Conservation (phyloP, 1,140 invertebrate genomes). For the Mya arenaria region DNA sequence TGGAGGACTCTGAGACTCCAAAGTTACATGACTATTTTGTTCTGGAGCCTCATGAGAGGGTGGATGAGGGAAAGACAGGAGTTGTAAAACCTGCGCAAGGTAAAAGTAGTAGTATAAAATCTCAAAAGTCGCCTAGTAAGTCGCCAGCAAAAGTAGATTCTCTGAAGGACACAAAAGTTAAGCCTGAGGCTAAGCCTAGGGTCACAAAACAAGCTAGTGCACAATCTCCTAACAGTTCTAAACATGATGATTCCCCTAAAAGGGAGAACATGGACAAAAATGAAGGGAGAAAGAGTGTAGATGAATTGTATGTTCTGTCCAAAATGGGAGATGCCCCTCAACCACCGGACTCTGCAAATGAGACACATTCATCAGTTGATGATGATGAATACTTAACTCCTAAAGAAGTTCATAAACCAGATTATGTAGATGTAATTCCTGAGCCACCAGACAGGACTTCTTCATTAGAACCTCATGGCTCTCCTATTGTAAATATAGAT, state of each 20-base stretch:
- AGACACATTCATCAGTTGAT: neutral
- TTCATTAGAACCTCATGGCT: constrained; percentile 18
- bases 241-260: neutral
- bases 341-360: constrained; percentile 26
- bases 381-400: constrained; percentile 44
- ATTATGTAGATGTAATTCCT: constrained; percentile 44
- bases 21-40: constrained; percentile 53
- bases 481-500: neutral
- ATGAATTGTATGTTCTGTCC: constrained; percentile 37
- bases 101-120: constrained; percentile 25
- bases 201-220: constrained; percentile 12
- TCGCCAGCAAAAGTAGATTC: neutral
- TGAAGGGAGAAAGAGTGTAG: neutral
- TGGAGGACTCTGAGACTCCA: neutral
- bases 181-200: constrained; percentile 35
- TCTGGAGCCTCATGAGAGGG: constrained; percentile 43
- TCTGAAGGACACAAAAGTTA: constrained; percentile 12
- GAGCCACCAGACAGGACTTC: constrained; percentile 29
- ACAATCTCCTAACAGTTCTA: neutral
- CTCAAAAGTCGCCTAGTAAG: neutral
- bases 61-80: neutral
- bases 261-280: neutral
- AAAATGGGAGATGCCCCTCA: constrained; percentile 45
- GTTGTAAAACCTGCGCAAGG: neutral
- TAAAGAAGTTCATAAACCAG: constrained; percentile 8